A percentile compares a stretch with the other conserved stretches of the same genome.
Conservation (phyloP, 2,797 vertebrate species). For the Argentina silus region DNA sequence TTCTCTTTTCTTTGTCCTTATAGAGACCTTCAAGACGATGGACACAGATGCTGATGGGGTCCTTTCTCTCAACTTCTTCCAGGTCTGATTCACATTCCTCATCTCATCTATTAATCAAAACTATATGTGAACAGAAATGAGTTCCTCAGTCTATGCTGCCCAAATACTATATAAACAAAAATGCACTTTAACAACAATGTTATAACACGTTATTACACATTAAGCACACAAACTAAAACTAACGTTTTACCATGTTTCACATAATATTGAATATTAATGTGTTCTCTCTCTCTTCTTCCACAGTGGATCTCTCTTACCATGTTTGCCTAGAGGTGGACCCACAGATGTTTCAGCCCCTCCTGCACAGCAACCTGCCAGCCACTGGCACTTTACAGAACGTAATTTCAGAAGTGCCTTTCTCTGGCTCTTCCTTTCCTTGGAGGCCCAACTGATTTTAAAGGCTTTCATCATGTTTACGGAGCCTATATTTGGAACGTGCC, state of each 20-base stretch:
- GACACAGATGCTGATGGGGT: constrained; percentile 84
- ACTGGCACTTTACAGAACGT: constrained; percentile 12
- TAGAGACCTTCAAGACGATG: constrained; percentile 89
- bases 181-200: too few species aligned
- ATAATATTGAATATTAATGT: not conserved
- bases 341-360: not conserved
- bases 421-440: constrained; percentile 18
- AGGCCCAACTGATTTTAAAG: constrained; percentile 21
- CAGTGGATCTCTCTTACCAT: constrained; percentile 94
- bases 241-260: too few species aligned
- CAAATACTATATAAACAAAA: too few species aligned
- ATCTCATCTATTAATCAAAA: not conserved
- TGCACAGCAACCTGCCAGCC: constrained; percentile 23
- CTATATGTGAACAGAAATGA: too few species aligned
- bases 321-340: constrained; percentile 81
- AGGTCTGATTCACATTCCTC: constrained; percentile 71
- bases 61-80: constrained; percentile 82
- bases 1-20: not conserved
- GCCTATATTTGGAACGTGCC: constrained; percentile 30
- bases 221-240: too few species aligned
- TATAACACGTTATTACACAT: too few species aligned
- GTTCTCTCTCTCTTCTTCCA: not conserved
- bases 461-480: constrained; percentile 33
- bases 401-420: constrained; percentile 69
- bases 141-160: too few species aligned